Evolutionary conservation across 2,113 vertebrate species (phyloP).

Genomic region (Callaeas wilsoni): DNA sequence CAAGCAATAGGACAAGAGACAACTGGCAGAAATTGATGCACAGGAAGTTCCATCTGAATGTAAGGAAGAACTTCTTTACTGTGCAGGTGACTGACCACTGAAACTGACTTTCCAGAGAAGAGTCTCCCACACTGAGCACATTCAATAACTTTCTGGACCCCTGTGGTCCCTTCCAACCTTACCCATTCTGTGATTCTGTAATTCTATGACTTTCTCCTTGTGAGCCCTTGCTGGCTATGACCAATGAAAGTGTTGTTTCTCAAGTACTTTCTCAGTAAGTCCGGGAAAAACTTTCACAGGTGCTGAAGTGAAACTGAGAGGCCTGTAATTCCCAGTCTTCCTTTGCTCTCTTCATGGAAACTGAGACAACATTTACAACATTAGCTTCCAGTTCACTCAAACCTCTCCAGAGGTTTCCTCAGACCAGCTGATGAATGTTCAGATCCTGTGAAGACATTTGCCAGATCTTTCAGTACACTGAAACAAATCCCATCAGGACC

Average conservation of each 20-base stretch:
- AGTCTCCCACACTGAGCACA: background rate
- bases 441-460: fast-evolving
- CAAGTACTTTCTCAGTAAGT: background rate
- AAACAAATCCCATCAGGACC: background rate
- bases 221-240: background rate
- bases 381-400: background rate
- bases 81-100: too few relatives aligned
- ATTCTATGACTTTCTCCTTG: background rate
- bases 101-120: background rate
- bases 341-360: background rate
- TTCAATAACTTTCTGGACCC: background rate
- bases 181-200: background rate
- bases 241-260: background rate
- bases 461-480: background rate
- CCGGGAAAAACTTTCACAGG: background rate
- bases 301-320: background rate
- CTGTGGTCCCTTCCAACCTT: background rate
- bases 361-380: background rate
- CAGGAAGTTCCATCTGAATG: background rate
- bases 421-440: background rate
- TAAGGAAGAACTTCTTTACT: background rate
- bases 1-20: background rate
- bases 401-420: background rate
- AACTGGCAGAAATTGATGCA: background rate
- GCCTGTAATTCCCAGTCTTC: background rate